These are phyloP conservation scores for Neuroscelio doddi DNA, from an alignment of 2,888 invertebrate species.

Conservation along the genomic window DNA sequence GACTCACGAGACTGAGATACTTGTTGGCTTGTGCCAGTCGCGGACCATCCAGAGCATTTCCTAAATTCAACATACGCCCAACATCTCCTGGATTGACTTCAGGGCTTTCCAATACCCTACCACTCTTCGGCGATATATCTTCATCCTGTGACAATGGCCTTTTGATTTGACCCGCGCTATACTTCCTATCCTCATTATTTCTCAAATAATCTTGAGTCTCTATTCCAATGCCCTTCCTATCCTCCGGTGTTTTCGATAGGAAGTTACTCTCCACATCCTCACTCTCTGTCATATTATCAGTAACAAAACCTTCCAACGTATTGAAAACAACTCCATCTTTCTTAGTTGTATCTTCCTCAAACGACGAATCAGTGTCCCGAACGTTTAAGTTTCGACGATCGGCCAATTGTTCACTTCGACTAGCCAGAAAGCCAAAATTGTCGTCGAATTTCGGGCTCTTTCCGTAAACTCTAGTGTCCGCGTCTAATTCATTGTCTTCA, in stretches of 20 bases:
- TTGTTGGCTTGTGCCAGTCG: slow-evolving; percentile 71
- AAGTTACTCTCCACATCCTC: slow-evolving; percentile 36
- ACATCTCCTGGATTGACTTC: slow-evolving; percentile 70
- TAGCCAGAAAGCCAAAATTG: slow-evolving; percentile 54
- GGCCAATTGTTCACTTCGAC: slow-evolving; percentile 42
- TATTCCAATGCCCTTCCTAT: slow-evolving; percentile 16
- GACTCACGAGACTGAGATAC: slow-evolving; percentile 73
- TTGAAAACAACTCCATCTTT: slow-evolving; percentile 66
- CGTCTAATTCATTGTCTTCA: slow-evolving; percentile 63
- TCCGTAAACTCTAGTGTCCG: slow-evolving; percentile 65
- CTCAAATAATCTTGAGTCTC: slow-evolving; percentile 53
- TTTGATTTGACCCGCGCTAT: slow-evolving; percentile 65
- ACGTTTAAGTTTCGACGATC: slow-evolving; percentile 55
- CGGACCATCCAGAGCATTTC: slow-evolving; percentile 67
- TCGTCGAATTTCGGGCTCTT: slow-evolving; percentile 70
- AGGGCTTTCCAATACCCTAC: slow-evolving; percentile 67
- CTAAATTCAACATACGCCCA: slow-evolving; percentile 70
- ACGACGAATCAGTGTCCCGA: slow-evolving; percentile 49
- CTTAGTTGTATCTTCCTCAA: slow-evolving; percentile 52
- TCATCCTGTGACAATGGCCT: slow-evolving; percentile 67
- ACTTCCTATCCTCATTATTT: slow-evolving; percentile 61
- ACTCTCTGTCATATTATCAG: slow-evolving; percentile 44
- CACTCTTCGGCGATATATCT: slow-evolving; percentile 66
- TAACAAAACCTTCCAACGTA: slow-evolving; percentile 65
- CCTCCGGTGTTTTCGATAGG: slow-evolving; percentile 19